Base-by-base conservation (phyloP, 1,140 invertebrate species). In the Drosophila ananassae region DNA sequence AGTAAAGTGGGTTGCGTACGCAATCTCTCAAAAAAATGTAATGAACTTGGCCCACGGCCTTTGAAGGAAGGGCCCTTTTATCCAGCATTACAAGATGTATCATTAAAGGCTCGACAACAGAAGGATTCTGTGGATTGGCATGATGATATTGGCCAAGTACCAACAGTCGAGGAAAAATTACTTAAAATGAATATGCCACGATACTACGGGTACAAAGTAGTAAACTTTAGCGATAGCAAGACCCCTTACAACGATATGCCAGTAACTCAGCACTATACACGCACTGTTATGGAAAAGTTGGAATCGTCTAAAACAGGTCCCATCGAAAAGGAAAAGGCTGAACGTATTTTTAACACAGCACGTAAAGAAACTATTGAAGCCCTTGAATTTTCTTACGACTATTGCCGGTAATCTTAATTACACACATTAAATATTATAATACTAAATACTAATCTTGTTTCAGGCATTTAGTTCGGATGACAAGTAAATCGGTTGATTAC, bases 81-180 rank as follows among this genome's bases (percentile, higher is more conserved):
- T 93, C 95, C 95, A 28, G 90, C 92, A 41, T 95, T 96, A 71
- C 73, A 93, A 22, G 94, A 95, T 78, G 51, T 93, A 0, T 93
- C 93, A 0, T 79, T 75, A 8, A 71, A 91, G 71, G 93, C 91
- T 22, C 90, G 66, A 58, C 91, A 89, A 41, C 74, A 84, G 75
- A 92, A 93, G 22, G 79, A 91, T 58, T 91, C 91, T 25, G 79
- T 93, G 69, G 61, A 89, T 2, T 92, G 93, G 83, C 89, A 95
- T 78, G 92, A 96, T 24, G 92, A 94, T 76, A 94, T 97, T 22
- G 93, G 94, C 77, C 84, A 92, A 6, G 72, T 96, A 37, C 92
- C 94, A 48, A 96, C 96, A 1, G 93, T 97, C 0, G 97, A 97
- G 92, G 96, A 97, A 92, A 98, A 98, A 90, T 93, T 96, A 56